Evolutionary conservation across 2,888 invertebrate genomes (phyloP).

Genomic region (Erannis defoliaria): DNA sequence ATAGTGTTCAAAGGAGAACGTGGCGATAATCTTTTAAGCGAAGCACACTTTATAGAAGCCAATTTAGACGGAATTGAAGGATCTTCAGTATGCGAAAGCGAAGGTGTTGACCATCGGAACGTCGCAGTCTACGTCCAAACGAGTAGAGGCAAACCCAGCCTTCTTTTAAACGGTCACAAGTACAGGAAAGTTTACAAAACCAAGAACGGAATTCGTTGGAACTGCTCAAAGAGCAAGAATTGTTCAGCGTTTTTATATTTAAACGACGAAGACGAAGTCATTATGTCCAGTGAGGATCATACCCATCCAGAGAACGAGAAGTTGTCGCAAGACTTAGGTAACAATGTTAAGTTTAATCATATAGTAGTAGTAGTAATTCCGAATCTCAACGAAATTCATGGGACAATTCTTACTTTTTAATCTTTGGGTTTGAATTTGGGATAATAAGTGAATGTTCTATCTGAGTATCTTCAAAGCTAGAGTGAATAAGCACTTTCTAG

Average conservation of each 20-base stretch:
- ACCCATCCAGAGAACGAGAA: constrained; percentile 52
- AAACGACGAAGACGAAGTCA: constrained; percentile 68
- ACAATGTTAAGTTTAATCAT: constrained; percentile 57
- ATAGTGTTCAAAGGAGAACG: constrained; percentile 15
- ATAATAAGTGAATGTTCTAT: no score
- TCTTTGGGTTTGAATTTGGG: no score
- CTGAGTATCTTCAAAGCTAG: no score
- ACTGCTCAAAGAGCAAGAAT: constrained; percentile 63
- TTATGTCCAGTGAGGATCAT: constrained; percentile 62
- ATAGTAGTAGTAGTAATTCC: no score
- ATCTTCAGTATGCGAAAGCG: constrained; percentile 28
- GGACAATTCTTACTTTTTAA: no score
- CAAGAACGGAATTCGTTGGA: constrained; percentile 68
- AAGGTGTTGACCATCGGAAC: constrained; percentile 38
- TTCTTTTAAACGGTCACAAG: constrained; percentile 67
- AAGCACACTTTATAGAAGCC: constrained; percentile 41
- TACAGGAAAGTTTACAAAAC: constrained; percentile 67
- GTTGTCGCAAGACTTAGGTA: constrained; percentile 48
- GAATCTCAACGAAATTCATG: no score
- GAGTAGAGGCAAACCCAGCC: constrained; percentile 61
- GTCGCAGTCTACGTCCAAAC: constrained; percentile 65
- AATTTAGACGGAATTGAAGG: constrained; percentile 41
- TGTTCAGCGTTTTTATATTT: constrained; percentile 69
- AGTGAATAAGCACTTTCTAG: no score
- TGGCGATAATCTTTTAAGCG: constrained; percentile 28